Percentiles rank a stretch among this genome's conserved stretches.
These are phyloP conservation scores for Odontothrips loti DNA, from an alignment of 2,888 invertebrate genomes.

Conservation along the genomic window DNA sequence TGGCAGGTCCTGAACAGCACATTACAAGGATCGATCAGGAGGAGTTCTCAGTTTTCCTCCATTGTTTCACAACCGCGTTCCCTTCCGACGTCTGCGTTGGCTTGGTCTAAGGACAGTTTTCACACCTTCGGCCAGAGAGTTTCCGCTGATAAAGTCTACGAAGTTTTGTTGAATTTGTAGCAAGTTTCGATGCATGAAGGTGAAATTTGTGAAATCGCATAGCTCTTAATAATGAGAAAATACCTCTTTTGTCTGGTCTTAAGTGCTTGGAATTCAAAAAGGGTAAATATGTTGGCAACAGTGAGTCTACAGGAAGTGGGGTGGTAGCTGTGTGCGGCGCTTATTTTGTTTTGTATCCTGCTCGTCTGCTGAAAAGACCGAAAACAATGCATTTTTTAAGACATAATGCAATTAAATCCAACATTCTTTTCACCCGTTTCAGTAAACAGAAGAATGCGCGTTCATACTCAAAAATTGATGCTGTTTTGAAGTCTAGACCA, in stretches of 20 bases:
- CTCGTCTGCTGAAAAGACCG: neutral
- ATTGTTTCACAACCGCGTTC: conserved; percentile 26
- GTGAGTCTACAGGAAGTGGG: neutral
- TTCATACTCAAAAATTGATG: conserved; percentile 28
- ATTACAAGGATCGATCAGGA: conserved; percentile 10
- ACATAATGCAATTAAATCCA: neutral
- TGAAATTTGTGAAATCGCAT: too few species aligned
- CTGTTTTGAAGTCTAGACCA: conserved; percentile 29
- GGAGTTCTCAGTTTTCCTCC: conserved; percentile 22
- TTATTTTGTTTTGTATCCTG: neutral
- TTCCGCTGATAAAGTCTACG: neutral
- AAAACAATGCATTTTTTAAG: neutral
- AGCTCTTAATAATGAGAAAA: too few species aligned
- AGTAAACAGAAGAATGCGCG: neutral
- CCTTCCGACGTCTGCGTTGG: conserved; percentile 21
- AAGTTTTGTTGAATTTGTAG: too few species aligned
- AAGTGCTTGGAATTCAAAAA: too few species aligned
- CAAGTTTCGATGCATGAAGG: too few species aligned
- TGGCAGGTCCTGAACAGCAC: conserved; percentile 4
- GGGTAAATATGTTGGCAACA: too few species aligned
- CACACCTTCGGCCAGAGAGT: neutral
- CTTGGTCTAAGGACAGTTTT: neutral
- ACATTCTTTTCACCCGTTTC: neutral
- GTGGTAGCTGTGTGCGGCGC: neutral
- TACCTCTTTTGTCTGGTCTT: too few species aligned